phyloP scores from a whole-genome alignment of 1,140 invertebrate genomes.

The Coptotermes formosanus region DNA sequence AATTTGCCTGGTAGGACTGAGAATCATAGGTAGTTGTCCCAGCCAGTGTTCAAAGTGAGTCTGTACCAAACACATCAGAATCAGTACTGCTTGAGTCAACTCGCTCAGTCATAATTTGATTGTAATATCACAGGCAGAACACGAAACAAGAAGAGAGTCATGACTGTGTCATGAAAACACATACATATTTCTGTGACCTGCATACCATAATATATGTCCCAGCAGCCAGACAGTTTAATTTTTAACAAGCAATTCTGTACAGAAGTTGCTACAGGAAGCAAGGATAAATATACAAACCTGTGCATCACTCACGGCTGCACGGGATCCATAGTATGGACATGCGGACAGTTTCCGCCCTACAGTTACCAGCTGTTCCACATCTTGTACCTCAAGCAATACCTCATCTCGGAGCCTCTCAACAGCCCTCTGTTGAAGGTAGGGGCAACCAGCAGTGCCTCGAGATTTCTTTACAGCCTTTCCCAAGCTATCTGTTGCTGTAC shows the following conservation, averaged over 20 bases:
- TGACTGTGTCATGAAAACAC: no score
- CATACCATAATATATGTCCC: not conserved
- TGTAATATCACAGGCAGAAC: no score
- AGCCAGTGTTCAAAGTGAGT: no score
- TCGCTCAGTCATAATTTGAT: no score
- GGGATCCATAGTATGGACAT: conserved; percentile 89
- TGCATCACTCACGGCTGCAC: conserved; percentile 74
- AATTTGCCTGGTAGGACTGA: no score
- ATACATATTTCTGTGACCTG: not conserved
- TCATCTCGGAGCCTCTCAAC: conserved; percentile 50
- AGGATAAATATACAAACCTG: conserved; percentile 55
- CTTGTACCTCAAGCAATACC: conserved; percentile 70
- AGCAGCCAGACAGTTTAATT: not conserved
- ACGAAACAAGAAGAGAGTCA: no score
- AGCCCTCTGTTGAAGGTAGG: not conserved
- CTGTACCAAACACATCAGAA: no score
- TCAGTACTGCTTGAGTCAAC: no score
- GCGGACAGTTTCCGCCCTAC: conserved; percentile 68
- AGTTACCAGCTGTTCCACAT: conserved; percentile 84
- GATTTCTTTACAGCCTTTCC: not conserved
- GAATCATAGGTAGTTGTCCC: no score
- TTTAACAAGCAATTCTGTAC: not conserved
- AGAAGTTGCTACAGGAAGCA: not conserved
- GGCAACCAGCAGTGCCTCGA: not conserved
- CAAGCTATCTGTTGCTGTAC: not conserved